phyloP scores from a whole-genome alignment of 2,797 vertebrate species.

The Alauda arvensis region DNA sequence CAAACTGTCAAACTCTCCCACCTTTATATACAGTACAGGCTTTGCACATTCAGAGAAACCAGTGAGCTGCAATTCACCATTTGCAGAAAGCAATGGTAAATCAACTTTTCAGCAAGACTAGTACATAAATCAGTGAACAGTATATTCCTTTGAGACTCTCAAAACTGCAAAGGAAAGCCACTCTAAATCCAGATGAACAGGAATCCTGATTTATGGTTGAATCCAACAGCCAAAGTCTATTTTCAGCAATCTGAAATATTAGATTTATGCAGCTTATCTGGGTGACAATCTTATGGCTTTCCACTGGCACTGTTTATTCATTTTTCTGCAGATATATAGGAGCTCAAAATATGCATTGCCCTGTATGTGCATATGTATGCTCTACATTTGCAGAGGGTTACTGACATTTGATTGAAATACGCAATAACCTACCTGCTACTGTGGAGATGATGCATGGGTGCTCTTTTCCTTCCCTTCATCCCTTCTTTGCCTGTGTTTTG shows the following conservation, averaged over 20 bases:
- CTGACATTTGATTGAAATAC: not conserved
- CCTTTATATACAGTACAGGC: not conserved
- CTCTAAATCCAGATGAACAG: slow-evolving; percentile 18
- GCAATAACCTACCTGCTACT: not conserved
- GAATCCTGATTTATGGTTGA: slow-evolving; percentile 1
- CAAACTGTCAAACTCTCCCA: not conserved
- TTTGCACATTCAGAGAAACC: slow-evolving; percentile 28
- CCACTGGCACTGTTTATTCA: not conserved
- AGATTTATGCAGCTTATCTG: not conserved
- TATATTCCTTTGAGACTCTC: slow-evolving; percentile 46
- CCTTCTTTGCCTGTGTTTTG: not conserved
- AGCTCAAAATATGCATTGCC: not conserved
- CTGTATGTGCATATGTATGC: not conserved
- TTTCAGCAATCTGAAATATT: not conserved
- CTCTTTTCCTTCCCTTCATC: not conserved
- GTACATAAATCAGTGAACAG: slow-evolving; percentile 17
- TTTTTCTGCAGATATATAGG: not conserved
- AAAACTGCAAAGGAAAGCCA: slow-evolving; percentile 2
- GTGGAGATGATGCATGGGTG: not conserved
- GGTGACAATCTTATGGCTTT: slow-evolving; percentile 1
- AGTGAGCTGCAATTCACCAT: slow-evolving; percentile 2
- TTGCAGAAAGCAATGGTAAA: slow-evolving; percentile 25
- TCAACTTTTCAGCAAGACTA: not conserved
- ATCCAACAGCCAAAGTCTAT: slow-evolving; percentile 11
- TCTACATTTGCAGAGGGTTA: not conserved